Conservation (phyloP, 1,140 invertebrate species). For the Brachystomella parvula region DNA sequence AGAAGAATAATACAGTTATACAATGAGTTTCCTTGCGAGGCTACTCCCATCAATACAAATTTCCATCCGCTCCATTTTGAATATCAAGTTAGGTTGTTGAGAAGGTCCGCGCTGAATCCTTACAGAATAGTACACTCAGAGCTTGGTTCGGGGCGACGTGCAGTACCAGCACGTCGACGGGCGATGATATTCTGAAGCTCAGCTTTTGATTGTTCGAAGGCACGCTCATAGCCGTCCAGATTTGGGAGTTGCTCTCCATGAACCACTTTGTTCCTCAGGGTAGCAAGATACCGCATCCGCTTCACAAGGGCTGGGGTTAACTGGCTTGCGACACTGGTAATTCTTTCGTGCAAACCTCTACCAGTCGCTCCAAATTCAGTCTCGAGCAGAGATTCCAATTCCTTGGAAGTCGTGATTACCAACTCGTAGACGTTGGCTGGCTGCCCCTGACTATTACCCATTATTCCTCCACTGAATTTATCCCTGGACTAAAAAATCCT, state of each 20-base stretch:
- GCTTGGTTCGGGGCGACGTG: too few species aligned
- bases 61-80: too few species aligned
- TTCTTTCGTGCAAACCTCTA: background rate
- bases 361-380: background rate
- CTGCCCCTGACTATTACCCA: too few species aligned
- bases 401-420: background rate
- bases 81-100: too few species aligned
- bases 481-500: too few species aligned
- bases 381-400: background rate
- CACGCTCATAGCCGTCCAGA: background rate
- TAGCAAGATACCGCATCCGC: background rate
- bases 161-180: background rate
- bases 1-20: too few species aligned
- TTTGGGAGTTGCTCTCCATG: background rate
- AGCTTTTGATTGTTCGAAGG: background rate
- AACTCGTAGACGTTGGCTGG: conserved; percentile 7
- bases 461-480: too few species aligned
- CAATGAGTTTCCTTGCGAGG: too few species aligned
- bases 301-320: background rate
- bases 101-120: too few species aligned
- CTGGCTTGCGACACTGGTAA: background rate
- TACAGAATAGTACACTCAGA: too few species aligned
- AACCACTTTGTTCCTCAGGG: background rate
- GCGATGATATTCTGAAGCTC: background rate
- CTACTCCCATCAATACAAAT: too few species aligned